Evolutionary conservation across 1,140 invertebrate species (phyloP).

Genomic region (Musca vetustissima): DNA sequence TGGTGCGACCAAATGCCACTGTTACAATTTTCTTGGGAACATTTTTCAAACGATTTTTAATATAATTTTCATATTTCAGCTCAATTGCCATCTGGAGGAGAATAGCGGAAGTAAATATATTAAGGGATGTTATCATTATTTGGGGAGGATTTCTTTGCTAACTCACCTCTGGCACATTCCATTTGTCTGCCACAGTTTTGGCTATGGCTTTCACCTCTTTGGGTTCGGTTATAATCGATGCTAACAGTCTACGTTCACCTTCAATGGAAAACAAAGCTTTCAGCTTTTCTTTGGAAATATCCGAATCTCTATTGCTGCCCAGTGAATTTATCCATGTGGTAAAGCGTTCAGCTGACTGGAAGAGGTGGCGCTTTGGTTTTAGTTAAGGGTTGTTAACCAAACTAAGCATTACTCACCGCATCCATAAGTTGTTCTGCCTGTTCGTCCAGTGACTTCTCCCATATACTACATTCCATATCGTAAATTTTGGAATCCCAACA

Average conservation of each 20-base stretch:
- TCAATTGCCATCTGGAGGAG: slow-evolving; percentile 47
- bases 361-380: neutral
- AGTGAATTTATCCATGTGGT: slow-evolving; percentile 48
- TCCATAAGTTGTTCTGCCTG: slow-evolving; percentile 53
- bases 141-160: neutral
- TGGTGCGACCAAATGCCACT: slow-evolving; percentile 50
- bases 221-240: slow-evolving; percentile 49
- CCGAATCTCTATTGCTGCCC: slow-evolving; percentile 40
- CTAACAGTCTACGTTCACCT: slow-evolving; percentile 44
- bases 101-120: neutral
- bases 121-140: slow-evolving; percentile 2
- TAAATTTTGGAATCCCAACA: slow-evolving; percentile 34
- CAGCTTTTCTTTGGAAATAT: slow-evolving; percentile 45
- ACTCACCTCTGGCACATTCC: slow-evolving; percentile 49
- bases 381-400: neutral
- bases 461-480: slow-evolving; percentile 25
- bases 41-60: slow-evolving; percentile 39
- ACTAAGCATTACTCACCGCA: slow-evolving; percentile 34
- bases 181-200: slow-evolving; percentile 49
- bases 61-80: slow-evolving; percentile 47
- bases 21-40: slow-evolving; percentile 33
- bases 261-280: slow-evolving; percentile 52
- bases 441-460: slow-evolving; percentile 43
- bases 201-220: slow-evolving; percentile 52
- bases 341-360: slow-evolving; percentile 51